These are phyloP conservation scores for Cochlearius cochlearius DNA, from an alignment of 2,113 vertebrate genomes.

Conservation along the genomic window DNA sequence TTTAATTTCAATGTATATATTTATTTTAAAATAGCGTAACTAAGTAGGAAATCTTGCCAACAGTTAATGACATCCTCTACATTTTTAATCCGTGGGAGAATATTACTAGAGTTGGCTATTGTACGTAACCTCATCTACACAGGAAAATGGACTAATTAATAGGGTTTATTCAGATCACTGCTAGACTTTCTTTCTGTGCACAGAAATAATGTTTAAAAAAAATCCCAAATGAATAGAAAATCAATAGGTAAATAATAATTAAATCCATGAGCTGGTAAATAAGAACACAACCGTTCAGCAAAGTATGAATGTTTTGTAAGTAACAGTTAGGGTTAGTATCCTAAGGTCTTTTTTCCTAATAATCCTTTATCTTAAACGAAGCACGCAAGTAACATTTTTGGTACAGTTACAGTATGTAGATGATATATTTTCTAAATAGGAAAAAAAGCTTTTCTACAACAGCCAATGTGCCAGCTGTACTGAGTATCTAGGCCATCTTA, in stretches of 20 bases:
- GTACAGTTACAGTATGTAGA: slow-evolving; percentile 15
- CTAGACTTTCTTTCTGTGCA: not conserved
- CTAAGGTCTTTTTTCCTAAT: not conserved
- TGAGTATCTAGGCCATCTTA: slow-evolving; percentile 65
- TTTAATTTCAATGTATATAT: not conserved
- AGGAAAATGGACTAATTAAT: slow-evolving; percentile 45
- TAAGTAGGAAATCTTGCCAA: not conserved
- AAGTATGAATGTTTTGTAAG: not conserved
- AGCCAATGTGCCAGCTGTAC: slow-evolving; percentile 61
- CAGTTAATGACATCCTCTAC: slow-evolving; percentile 11
- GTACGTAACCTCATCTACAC: slow-evolving; percentile 10
- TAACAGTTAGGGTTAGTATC: not conserved
- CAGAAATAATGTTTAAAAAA: not conserved
- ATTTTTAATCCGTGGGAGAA: slow-evolving; percentile 24
- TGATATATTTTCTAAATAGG: slow-evolving; percentile 50
- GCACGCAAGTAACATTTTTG: not conserved
- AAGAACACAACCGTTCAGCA: not conserved
- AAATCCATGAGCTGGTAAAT: not conserved
- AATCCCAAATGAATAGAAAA: not conserved
- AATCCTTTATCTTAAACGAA: slow-evolving; percentile 18
- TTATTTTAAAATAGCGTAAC: not conserved
- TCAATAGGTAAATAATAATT: not conserved
- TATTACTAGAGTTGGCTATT: not conserved
- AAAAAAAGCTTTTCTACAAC: slow-evolving; percentile 38
- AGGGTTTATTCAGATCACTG: slow-evolving; percentile 13